Evolutionary conservation across 2,113 vertebrate genomes (phyloP).

Genomic region (Oxyura jamaicensis): DNA sequence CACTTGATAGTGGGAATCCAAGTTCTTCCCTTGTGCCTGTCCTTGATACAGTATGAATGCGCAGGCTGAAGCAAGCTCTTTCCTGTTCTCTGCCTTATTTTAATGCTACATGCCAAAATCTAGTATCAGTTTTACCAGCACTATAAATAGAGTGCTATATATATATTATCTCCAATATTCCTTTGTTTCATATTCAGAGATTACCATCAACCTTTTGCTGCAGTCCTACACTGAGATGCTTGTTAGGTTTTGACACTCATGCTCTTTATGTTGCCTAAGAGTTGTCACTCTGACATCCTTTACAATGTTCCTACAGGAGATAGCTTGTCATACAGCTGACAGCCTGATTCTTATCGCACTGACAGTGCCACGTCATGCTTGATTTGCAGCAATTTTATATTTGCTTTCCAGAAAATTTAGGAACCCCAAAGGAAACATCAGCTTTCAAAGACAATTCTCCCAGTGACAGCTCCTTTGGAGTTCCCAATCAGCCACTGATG

Average conservation of each 20-base stretch:
- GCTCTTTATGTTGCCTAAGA: not conserved
- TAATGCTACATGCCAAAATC: not conserved
- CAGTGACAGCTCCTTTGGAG: not conserved
- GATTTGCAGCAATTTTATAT: not conserved
- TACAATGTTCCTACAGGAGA: not conserved
- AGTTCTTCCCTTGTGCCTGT: not conserved
- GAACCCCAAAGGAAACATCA: not conserved
- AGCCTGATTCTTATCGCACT: not conserved
- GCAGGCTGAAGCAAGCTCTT: not conserved
- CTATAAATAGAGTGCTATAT: too few species aligned
- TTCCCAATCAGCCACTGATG: rapidly evolving
- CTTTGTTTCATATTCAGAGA: not conserved
- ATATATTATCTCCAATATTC: not conserved
- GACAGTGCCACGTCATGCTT: not conserved
- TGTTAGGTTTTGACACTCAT: not conserved
- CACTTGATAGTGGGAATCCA: not conserved
- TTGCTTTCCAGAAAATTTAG: not conserved
- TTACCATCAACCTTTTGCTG: not conserved
- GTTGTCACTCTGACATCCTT: not conserved
- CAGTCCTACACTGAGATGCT: not conserved
- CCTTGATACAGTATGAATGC: not conserved
- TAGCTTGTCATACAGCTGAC: not conserved
- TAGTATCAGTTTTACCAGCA: not conserved
- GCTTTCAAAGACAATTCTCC: not conserved
- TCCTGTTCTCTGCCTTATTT: not conserved